Percentiles rank a stretch among this genome's conserved stretches.
Conservation (phyloP, 1,140 invertebrate genomes). For the Potamilus streckersoni region DNA sequence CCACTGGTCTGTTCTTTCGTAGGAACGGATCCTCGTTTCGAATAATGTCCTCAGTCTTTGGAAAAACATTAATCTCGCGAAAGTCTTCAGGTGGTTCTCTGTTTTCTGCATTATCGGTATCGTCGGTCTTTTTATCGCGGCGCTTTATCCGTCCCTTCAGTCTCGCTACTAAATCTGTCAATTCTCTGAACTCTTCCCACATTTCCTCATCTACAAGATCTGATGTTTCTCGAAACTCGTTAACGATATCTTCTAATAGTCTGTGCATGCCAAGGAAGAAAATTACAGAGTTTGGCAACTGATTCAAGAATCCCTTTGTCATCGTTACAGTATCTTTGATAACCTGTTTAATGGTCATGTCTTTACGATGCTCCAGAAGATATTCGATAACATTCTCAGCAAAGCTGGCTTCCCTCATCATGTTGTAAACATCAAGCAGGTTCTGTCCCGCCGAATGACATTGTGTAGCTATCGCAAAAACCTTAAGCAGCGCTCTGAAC, state of each 20-base stretch:
- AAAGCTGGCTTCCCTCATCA: conserved; percentile 19
- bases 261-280: conserved; percentile 20
- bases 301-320: conserved; percentile 4
- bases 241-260: background rate
- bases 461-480: conserved; percentile 16
- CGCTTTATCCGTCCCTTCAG: no score
- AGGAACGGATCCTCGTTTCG: conserved; percentile 64
- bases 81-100: conserved; percentile 61
- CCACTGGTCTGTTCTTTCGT: conserved; percentile 73
- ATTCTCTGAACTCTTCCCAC: no score
- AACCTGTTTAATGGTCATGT: conserved; percentile 8
- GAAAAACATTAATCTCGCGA: conserved; percentile 54
- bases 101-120: no score
- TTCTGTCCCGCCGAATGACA: conserved; percentile 19
- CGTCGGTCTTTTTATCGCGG: no score
- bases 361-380: conserved; percentile 8
- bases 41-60: conserved; percentile 50
- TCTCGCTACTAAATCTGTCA: no score
- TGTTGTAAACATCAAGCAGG: conserved; percentile 8
- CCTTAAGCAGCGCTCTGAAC: conserved; percentile 9
- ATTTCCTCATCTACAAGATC: no score
- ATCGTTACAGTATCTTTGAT: conserved; percentile 16
- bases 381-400: conserved; percentile 7
- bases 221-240: no score
- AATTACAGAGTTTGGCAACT: conserved; percentile 17